These are phyloP conservation scores for Poecilobothrus nobilitatus DNA, from an alignment of 2,888 invertebrate genomes.

Conservation along the genomic window DNA sequence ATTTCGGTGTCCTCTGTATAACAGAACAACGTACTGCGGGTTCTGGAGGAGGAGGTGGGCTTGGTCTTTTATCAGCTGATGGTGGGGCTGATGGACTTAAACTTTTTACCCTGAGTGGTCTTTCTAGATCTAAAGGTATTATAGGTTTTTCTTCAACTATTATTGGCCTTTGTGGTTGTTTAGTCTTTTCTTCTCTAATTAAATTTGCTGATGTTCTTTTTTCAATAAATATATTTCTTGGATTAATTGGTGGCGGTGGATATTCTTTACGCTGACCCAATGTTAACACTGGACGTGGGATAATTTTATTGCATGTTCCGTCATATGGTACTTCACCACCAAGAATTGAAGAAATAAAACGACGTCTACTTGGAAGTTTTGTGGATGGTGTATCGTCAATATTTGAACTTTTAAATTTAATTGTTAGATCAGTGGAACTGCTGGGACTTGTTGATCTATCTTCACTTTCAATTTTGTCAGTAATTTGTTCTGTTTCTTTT, in stretches of 20 bases:
- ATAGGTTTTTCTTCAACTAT: slow-evolving; percentile 58
- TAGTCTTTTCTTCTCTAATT: slow-evolving; percentile 47
- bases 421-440: slow-evolving; percentile 11
- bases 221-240: slow-evolving; percentile 6
- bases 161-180: slow-evolving; percentile 44
- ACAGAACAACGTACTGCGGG: slow-evolving; percentile 68
- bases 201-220: not conserved
- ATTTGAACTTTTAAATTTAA: slow-evolving; percentile 19
- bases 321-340: slow-evolving; percentile 76
- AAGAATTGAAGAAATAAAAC: slow-evolving; percentile 71
- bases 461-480: slow-evolving; percentile 17
- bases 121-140: slow-evolving; percentile 48
- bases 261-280: slow-evolving; percentile 75
- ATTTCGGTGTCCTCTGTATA: slow-evolving; percentile 67
- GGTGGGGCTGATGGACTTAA: slow-evolving; percentile 47
- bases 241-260: slow-evolving; percentile 32
- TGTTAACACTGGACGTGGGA: slow-evolving; percentile 56
- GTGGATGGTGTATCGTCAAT: slow-evolving; percentile 18
- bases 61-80: slow-evolving; percentile 39
- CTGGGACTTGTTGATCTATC: slow-evolving; percentile 14
- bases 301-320: slow-evolving; percentile 38
- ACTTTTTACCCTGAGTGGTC: slow-evolving; percentile 50
- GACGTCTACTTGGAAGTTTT: slow-evolving; percentile 42
- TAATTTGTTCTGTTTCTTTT: slow-evolving; percentile 19
- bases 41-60: slow-evolving; percentile 57